phyloP scores from a whole-genome alignment of 1,140 invertebrate genomes.

The Ceratina calcarata region DNA sequence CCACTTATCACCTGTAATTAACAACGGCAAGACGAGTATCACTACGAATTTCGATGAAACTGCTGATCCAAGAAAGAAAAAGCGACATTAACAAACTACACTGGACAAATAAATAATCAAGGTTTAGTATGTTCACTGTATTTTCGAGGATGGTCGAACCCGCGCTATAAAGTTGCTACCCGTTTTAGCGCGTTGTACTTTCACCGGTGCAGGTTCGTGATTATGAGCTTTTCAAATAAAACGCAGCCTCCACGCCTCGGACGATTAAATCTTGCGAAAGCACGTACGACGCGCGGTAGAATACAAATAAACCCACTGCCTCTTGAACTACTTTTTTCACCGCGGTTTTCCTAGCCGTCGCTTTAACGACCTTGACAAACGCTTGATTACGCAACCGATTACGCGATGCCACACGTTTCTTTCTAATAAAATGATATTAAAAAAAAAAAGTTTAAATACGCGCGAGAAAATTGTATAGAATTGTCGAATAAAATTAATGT shows the following conservation, averaged over 20 bases:
- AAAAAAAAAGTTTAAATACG: too few relatives aligned
- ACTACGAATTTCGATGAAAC: too few relatives aligned
- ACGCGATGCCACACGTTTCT: neutral
- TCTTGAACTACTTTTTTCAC: neutral
- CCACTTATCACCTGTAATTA: slow-evolving; percentile 25
- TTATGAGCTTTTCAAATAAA: slow-evolving; percentile 41
- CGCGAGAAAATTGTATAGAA: too few relatives aligned
- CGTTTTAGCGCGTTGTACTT: slow-evolving; percentile 1
- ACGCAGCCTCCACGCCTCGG: slow-evolving; percentile 2
- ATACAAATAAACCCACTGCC: neutral
- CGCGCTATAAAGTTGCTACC: slow-evolving; percentile 11
- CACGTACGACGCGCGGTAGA: neutral
- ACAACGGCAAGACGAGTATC: too few relatives aligned
- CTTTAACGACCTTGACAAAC: slow-evolving; percentile 12
- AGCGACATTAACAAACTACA: too few relatives aligned
- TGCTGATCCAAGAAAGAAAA: too few relatives aligned
- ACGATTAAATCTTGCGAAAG: slow-evolving; percentile 20
- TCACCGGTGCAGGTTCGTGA: slow-evolving; percentile 13
- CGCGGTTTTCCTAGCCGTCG: neutral
- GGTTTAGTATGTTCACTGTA: neutral
- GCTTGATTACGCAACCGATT: slow-evolving; percentile 12
- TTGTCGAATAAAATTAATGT: too few relatives aligned
- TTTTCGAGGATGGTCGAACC: neutral
- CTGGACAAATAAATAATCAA: too few relatives aligned
- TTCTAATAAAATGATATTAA: too few relatives aligned